Percentiles rank a stretch among this genome's conserved stretches.
phyloP scores from a whole-genome alignment of 2,797 vertebrate genomes.

The Manis pentadactyla region DNA sequence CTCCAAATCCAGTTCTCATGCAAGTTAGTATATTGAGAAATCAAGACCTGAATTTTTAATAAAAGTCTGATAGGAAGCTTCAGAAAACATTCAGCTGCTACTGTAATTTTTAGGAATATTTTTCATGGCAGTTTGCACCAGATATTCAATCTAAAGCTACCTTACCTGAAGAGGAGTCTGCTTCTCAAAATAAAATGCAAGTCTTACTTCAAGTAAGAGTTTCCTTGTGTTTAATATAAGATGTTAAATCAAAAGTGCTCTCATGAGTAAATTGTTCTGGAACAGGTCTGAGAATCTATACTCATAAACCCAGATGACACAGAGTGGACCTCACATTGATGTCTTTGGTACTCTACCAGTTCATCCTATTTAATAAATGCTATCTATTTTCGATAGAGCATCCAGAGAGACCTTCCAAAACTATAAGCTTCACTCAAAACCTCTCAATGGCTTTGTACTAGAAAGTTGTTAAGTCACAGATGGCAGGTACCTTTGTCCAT shows the following conservation, averaged over 20 bases:
- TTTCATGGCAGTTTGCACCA: neutral
- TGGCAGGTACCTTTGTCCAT: neutral
- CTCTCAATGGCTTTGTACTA: neutral
- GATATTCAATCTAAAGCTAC: neutral
- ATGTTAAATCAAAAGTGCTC: neutral
- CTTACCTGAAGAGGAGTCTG: neutral
- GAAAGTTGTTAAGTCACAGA: neutral
- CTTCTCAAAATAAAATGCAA: neutral
- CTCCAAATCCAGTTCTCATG: constrained; percentile 16
- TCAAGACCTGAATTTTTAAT: constrained; percentile 51
- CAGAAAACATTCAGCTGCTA: neutral
- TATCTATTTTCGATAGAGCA: neutral
- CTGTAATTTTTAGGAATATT: neutral
- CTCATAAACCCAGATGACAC: neutral
- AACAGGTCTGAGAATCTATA: neutral
- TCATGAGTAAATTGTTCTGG: neutral
- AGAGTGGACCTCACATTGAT: neutral
- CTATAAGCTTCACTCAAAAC: neutral
- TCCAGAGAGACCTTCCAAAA: neutral
- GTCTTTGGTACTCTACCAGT: neutral
- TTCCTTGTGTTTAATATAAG: neutral
- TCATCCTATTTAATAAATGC: neutral
- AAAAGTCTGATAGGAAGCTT: neutral
- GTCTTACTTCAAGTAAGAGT: neutral
- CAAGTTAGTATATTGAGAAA: constrained; percentile 8